phyloP scores from a whole-genome alignment of 2,888 invertebrate genomes.

The Rhingia campestris region DNA sequence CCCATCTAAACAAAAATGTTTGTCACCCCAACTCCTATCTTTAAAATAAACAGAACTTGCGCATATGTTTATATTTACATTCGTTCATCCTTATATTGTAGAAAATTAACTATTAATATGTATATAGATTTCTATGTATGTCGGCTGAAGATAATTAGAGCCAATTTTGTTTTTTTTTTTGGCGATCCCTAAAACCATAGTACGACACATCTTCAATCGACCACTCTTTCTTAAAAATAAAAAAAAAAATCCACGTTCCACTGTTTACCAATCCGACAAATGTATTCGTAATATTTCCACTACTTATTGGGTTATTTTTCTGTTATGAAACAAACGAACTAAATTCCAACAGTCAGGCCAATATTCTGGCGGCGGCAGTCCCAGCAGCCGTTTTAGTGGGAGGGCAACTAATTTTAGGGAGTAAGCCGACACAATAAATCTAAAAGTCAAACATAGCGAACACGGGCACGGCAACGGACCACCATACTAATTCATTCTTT shows the following conservation, averaged over 20 bases:
- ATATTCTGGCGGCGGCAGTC: not conserved
- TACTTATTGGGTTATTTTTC: not conserved
- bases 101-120: no score
- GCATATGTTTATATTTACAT: no score
- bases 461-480: not conserved
- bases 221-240: no score
- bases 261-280: not conserved
- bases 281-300: not conserved
- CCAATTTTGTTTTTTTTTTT: no score
- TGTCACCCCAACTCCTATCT: no score
- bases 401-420: not conserved
- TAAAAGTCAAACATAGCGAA: conserved; percentile 12
- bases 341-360: not conserved
- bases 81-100: no score
- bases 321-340: not conserved
- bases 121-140: no score
- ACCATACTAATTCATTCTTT: conserved; percentile 13
- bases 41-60: no score
- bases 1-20: no score
- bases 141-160: no score
- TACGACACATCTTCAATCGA: no score
- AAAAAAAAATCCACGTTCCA: not conserved
- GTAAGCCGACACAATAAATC: conserved; percentile 20
- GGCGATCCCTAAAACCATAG: no score
- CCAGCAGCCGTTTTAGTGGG: not conserved